A percentile compares a stretch with the other conserved stretches of the same genome.
phyloP scores from a whole-genome alignment of 2,888 invertebrate genomes.

The Phlogophora meticulosa region DNA sequence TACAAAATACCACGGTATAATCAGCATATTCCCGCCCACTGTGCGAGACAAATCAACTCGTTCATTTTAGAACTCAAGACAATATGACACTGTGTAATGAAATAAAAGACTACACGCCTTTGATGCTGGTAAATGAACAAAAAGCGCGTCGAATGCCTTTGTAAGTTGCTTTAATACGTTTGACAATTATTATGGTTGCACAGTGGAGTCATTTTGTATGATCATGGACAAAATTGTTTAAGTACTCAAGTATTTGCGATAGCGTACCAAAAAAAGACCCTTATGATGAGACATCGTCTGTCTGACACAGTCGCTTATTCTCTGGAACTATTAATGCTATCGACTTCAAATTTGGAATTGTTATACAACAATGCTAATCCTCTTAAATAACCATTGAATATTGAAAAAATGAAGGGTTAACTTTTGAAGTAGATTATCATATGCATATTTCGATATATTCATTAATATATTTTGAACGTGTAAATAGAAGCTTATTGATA shows the following conservation, averaged over 20 bases:
- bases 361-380: no score
- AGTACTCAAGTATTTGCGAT: background rate
- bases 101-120: slow-evolving; percentile 71
- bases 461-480: no score
- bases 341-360: no score
- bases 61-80: slow-evolving; percentile 60
- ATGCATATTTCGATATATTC: no score
- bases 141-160: slow-evolving; percentile 66
- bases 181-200: slow-evolving; percentile 54
- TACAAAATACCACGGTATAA: slow-evolving; percentile 51
- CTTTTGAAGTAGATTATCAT: no score
- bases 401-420: no score
- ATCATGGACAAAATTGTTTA: background rate
- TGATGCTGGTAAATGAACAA: slow-evolving; percentile 74
- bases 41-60: slow-evolving; percentile 64
- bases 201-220: slow-evolving; percentile 27
- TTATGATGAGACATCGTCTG: no score
- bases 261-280: no score
- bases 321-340: no score
- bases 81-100: slow-evolving; percentile 71
- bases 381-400: no score
- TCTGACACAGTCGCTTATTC: no score
- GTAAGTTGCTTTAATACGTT: slow-evolving; percentile 54
- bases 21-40: slow-evolving; percentile 64
- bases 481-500: no score